Evolutionary conservation across 2,797 vertebrate species (phyloP).

Genomic region (Sphenopsis melanotis): DNA sequence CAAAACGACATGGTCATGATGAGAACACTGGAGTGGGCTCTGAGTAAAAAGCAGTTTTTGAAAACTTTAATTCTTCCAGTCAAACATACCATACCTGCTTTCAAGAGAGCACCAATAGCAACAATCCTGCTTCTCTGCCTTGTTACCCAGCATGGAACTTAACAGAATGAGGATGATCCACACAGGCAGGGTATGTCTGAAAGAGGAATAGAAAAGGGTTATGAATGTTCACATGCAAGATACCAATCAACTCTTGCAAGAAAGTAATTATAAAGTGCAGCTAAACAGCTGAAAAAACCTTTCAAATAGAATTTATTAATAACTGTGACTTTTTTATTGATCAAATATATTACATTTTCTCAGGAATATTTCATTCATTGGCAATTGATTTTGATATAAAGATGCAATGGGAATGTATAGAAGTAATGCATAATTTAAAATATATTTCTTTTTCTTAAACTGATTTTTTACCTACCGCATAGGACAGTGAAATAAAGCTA

Average conservation of each 20-base stretch:
- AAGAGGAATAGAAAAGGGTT: neutral
- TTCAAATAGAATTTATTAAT: neutral
- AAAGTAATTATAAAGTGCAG: neutral
- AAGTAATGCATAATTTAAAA: neutral
- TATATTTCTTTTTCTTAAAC: neutral
- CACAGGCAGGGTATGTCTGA: neutral
- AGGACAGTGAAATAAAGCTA: neutral
- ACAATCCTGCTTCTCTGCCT: neutral
- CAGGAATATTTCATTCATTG: neutral
- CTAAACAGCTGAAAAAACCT: neutral
- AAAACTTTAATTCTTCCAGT: neutral
- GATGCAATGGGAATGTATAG: neutral
- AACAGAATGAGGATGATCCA: neutral
- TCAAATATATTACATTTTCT: neutral
- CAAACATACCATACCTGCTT: neutral
- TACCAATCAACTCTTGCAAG: neutral
- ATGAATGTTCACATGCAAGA: neutral
- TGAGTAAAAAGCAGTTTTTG: constrained; percentile 12
- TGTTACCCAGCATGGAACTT: neutral
- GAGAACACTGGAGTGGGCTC: constrained; percentile 8
- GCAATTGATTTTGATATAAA: neutral
- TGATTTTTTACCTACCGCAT: neutral
- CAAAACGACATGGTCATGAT: neutral
- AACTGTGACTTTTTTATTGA: neutral
- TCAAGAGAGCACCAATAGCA: neutral